These are phyloP conservation scores for Notolepis coatsorum DNA, from an alignment of 2,797 vertebrate species.

Conservation along the genomic window DNA sequence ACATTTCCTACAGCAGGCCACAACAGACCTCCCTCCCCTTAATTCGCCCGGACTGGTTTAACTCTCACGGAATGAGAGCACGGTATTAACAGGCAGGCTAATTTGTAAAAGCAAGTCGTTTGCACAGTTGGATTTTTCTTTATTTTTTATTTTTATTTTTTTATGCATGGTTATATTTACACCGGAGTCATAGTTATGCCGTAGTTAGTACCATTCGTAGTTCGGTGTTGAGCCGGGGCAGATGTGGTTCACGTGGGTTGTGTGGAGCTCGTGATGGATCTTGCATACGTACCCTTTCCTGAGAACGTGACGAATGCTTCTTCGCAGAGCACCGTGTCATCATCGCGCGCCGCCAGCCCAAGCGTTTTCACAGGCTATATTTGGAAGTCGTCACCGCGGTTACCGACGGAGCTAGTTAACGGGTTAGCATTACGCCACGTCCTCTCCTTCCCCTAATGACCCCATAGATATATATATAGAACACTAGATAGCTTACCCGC, in stretches of 20 bases:
- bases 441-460: slow-evolving; percentile 54
- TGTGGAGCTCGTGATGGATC: slow-evolving; percentile 39
- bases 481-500: too few species aligned
- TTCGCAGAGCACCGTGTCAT: slow-evolving; percentile 42
- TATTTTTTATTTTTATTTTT: not conserved
- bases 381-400: slow-evolving; percentile 37
- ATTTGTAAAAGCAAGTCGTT: slow-evolving; percentile 25
- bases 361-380: slow-evolving; percentile 72
- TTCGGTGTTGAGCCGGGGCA: too few species aligned
- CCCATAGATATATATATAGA: too few species aligned
- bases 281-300: slow-evolving; percentile 30
- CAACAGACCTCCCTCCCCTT: slow-evolving; percentile 29
- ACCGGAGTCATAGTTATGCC: too few species aligned
- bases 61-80: slow-evolving; percentile 32
- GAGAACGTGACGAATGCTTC: slow-evolving; percentile 74
- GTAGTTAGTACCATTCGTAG: too few species aligned
- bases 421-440: slow-evolving; percentile 43
- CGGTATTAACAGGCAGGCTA: slow-evolving; percentile 41
- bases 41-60: slow-evolving; percentile 27
- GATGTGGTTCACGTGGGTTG: slow-evolving; percentile 52
- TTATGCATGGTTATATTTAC: slow-evolving; percentile 55
- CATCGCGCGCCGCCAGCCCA: slow-evolving; percentile 62
- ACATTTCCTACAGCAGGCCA: slow-evolving; percentile 46
- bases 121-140: slow-evolving; percentile 37
- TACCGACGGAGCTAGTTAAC: slow-evolving; percentile 40